A percentile compares a stretch with the other conserved stretches of the same genome.
Evolutionary conservation across 2,797 vertebrate genomes (phyloP).

Genomic region (Morus bassanus): DNA sequence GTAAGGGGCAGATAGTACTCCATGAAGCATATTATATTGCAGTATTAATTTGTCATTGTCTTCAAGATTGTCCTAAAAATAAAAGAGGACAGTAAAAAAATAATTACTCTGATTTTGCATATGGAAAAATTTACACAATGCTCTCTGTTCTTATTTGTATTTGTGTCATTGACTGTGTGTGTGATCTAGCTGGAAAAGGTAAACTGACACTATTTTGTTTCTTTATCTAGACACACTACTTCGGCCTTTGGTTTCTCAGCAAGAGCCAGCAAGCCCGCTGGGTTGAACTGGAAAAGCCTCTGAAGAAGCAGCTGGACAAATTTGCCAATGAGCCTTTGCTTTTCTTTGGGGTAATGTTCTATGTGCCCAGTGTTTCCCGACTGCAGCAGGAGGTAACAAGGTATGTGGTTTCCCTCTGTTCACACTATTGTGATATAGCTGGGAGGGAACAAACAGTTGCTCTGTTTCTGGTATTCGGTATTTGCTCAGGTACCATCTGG

Average conservation of each 20-base stretch:
- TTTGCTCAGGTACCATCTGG: neutral
- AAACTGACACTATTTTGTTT: slow-evolving; percentile 14
- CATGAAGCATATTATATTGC: neutral
- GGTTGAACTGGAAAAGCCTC: slow-evolving; percentile 97
- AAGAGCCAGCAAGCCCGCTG: slow-evolving; percentile 91
- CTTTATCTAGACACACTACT: slow-evolving; percentile 87
- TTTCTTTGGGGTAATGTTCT: slow-evolving; percentile 98
- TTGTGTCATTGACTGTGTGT: neutral
- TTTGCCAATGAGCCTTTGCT: slow-evolving; percentile 94
- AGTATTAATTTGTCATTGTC: neutral
- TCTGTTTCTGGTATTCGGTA: neutral
- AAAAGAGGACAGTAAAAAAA: neutral
- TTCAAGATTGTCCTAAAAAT: neutral
- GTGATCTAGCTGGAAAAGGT: neutral
- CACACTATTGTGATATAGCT: neutral
- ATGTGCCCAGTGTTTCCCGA: slow-evolving; percentile 89
- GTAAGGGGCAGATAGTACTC: neutral
- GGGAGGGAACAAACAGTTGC: neutral
- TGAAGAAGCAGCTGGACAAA: slow-evolving; percentile 99
- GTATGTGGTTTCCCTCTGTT: slow-evolving; percentile 69
- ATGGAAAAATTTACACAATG: neutral
- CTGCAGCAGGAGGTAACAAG: slow-evolving; percentile 94
- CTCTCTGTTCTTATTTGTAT: neutral
- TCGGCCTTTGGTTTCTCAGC: slow-evolving; percentile 94
- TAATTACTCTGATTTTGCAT: neutral